Evolutionary conservation across 2,797 vertebrate species (phyloP).

Genomic region (Selene dorsalis): DNA sequence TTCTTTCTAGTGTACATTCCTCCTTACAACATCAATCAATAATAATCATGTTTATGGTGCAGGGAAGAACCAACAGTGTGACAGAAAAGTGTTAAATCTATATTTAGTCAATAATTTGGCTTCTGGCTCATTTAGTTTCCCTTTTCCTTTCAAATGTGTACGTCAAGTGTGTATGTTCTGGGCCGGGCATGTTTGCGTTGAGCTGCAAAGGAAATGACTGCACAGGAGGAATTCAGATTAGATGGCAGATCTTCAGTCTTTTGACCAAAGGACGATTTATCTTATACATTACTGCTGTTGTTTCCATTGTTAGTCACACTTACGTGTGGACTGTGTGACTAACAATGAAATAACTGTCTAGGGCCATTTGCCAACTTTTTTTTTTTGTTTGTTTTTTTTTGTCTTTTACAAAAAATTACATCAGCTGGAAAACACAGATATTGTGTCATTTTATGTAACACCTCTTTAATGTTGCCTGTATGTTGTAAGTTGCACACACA

Average conservation of each 20-base stretch:
- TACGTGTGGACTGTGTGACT: background rate
- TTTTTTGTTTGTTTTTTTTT: no score
- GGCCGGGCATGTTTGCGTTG: slow-evolving; percentile 34
- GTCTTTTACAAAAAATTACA: no score
- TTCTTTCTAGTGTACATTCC: no score
- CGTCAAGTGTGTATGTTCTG: slow-evolving; percentile 1
- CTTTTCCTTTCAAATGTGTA: slow-evolving; percentile 1
- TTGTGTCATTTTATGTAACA: no score
- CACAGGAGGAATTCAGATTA: slow-evolving; percentile 46
- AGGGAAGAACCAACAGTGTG: background rate
- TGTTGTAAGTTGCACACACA: no score
- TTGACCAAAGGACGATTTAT: slow-evolving; percentile 15
- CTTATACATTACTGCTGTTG: slow-evolving; percentile 23
- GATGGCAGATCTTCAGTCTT: slow-evolving; percentile 38
- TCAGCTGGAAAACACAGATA: background rate
- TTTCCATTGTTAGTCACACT: slow-evolving; percentile 18
- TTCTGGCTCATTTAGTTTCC: background rate
- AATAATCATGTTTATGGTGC: background rate
- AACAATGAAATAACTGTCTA: no score
- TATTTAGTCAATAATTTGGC: background rate
- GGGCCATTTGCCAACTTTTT: background rate
- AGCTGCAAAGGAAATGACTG: slow-evolving; percentile 35
- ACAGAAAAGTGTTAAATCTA: background rate
- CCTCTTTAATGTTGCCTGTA: no score
- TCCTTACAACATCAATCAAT: no score